Conservation (phyloP, 2,888 invertebrate genomes). For the Tuta absoluta region DNA sequence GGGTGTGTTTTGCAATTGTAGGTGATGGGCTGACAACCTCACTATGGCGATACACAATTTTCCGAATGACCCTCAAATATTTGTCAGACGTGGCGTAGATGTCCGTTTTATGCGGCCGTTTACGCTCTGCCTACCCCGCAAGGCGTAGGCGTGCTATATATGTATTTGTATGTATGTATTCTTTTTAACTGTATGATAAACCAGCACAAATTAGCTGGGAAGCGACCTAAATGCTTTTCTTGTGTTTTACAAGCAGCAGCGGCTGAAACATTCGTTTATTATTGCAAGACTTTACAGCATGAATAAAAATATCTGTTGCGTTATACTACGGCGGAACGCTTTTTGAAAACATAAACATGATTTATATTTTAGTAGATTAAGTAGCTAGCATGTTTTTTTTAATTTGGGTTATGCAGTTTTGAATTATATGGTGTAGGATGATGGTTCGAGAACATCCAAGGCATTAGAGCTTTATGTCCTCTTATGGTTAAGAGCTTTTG, state of each 20-base stretch:
- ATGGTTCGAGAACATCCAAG: neutral
- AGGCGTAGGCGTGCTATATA: no score
- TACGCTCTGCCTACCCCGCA: no score
- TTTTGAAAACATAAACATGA: constrained; percentile 5
- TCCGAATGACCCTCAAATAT: no score
- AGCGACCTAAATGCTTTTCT: neutral
- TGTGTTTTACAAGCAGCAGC: neutral
- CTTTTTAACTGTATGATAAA: no score
- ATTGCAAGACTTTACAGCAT: neutral
- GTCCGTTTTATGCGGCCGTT: no score
- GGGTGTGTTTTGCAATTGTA: no score
- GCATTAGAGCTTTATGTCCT: neutral
- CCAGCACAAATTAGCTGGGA: no score
- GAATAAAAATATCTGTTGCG: constrained; percentile 5
- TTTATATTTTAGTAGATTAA: constrained; percentile 5
- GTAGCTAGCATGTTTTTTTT: neutral
- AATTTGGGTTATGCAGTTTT: constrained; percentile 1
- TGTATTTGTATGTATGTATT: no score
- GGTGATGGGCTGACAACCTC: no score
- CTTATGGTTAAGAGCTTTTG: neutral
- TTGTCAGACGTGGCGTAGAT: no score
- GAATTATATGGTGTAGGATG: neutral
- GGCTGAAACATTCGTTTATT: neutral
- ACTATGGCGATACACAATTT: no score
- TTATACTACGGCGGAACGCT: neutral